These are phyloP conservation scores for Myotis yumanensis DNA, from an alignment of 2,113 vertebrate genomes.

Conservation along the genomic window DNA sequence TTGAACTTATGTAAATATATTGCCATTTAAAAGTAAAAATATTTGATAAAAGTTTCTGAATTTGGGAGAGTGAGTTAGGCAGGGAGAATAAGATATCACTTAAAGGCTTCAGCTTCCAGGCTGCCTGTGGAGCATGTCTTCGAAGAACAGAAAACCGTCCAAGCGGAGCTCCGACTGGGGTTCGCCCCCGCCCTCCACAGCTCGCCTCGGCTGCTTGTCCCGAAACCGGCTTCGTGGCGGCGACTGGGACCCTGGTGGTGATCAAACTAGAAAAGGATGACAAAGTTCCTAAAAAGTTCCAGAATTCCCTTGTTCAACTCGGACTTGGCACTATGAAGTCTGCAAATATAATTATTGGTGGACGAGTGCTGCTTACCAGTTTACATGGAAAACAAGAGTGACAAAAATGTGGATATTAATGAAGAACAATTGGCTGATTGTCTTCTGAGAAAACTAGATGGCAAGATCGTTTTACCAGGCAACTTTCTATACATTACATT, in stretches of 20 bases:
- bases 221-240: background rate
- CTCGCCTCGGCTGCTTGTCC: background rate
- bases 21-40: background rate
- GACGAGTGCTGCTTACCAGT: slow-evolving; percentile 89
- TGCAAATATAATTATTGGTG: slow-evolving; percentile 86
- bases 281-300: slow-evolving; percentile 88
- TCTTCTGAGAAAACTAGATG: slow-evolving; percentile 90
- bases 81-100: background rate
- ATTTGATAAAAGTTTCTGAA: background rate
- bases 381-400: slow-evolving; percentile 87
- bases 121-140: slow-evolving; percentile 54
- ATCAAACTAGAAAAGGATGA: slow-evolving; percentile 89
- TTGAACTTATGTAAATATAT: background rate
- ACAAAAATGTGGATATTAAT: slow-evolving; percentile 83
- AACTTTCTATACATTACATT: slow-evolving; percentile 88
- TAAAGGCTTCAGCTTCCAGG: accelerated
- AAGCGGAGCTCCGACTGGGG: slow-evolving; percentile 62
- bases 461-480: slow-evolving; percentile 91
- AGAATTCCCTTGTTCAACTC: slow-evolving; percentile 88
- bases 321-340: slow-evolving; percentile 91
- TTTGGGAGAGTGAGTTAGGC: background rate
- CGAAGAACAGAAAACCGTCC: slow-evolving; percentile 85
- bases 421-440: slow-evolving; percentile 90
- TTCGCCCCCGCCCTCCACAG: background rate
- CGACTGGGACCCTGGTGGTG: slow-evolving; percentile 73